Percentiles rank a stretch among this genome's conserved stretches.
These are phyloP conservation scores for Drosophila grimshawi DNA, from an alignment of 1,140 invertebrate genomes.

Conservation along the genomic window DNA sequence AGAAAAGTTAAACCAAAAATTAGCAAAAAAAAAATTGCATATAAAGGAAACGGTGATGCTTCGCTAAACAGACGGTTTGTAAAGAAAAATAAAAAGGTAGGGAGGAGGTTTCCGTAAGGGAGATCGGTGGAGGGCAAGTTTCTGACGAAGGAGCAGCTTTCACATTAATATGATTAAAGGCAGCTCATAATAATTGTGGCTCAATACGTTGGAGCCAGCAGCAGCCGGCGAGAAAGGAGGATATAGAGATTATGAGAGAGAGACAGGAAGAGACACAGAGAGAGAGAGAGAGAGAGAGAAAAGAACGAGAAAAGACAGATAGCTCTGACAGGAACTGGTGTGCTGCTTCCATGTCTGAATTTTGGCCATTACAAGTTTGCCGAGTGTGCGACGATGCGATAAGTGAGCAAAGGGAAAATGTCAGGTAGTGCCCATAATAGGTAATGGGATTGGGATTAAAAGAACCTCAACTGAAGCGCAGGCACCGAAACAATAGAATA, in stretches of 20 bases:
- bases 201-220: conserved; percentile 37
- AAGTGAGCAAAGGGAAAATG: conserved; percentile 43
- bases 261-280: not conserved
- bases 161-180: conserved; percentile 79
- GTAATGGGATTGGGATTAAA: conserved; percentile 36
- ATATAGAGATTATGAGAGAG: not conserved
- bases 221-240: no score
- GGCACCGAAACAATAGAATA: conserved; percentile 24
- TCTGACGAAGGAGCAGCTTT: conserved; percentile 15
- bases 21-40: conserved; percentile 17
- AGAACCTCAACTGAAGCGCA: not conserved
- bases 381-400: conserved; percentile 60
- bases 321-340: not conserved
- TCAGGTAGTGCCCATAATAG: conserved; percentile 43
- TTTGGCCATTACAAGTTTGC: conserved; percentile 31
- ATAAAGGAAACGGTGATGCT: conserved; percentile 64
- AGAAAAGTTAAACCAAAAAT: conserved; percentile 15
- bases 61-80: conserved; percentile 39
- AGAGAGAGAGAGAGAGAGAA: conserved; percentile 1
- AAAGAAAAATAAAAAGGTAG: not conserved
- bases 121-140: not conserved
- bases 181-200: conserved; percentile 78
- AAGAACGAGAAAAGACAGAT: not conserved
- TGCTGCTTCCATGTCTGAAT: not conserved
- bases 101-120: not conserved